Base-by-base conservation (phyloP, 1,140 invertebrate genomes). In the Danaus plexippus region DNA sequence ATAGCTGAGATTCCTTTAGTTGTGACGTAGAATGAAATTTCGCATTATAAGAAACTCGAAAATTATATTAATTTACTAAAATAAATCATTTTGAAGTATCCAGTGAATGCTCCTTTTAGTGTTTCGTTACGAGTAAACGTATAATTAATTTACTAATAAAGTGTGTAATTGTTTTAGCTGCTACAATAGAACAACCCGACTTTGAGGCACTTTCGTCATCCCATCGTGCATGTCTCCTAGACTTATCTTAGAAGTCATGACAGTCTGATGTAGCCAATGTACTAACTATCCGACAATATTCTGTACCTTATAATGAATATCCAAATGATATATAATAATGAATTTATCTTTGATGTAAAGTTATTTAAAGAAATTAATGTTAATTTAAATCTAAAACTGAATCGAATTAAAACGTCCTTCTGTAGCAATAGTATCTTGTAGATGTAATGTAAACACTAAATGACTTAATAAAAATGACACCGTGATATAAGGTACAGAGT, bases 181-280 rank as follows among this genome's bases (percentile, higher is more conserved):
- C 87, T 92, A 92, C 89, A 92, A 92, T 89, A 90, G 91, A 89
- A 92, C 91, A 67, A 92, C 91, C 73, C 90, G 91, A 72, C 89
- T 92, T 75, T 92, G 88, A 90, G 68, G 79, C 57, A 57, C 64
- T 57, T 69, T 61, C 64, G 69, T 74, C 70, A 68, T 68, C 69
- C 66, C 46, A 66, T 78, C 77, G 79, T 74, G 82, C 82, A 85
- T 85, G 80, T 57, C 43, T 66, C 57, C 58, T 66, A 65, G 61
- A 60, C 49, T 61, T 67, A 66, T 46, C 44, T 61, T 74, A 69
- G 66, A 67, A 62, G 61, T 61, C 47, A 59, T 60, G 54, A 71
- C 66, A 72, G 66, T 77, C 69, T 68, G 62, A 67, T 68, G 45
- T 71, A 73, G 69, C 64, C 66, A 72, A 71, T 71, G 50, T 69